Percentiles rank a stretch among this genome's conserved stretches.
Evolutionary conservation across 1,140 invertebrate genomes (phyloP).

Genomic region (Drosophila oshimai): DNA sequence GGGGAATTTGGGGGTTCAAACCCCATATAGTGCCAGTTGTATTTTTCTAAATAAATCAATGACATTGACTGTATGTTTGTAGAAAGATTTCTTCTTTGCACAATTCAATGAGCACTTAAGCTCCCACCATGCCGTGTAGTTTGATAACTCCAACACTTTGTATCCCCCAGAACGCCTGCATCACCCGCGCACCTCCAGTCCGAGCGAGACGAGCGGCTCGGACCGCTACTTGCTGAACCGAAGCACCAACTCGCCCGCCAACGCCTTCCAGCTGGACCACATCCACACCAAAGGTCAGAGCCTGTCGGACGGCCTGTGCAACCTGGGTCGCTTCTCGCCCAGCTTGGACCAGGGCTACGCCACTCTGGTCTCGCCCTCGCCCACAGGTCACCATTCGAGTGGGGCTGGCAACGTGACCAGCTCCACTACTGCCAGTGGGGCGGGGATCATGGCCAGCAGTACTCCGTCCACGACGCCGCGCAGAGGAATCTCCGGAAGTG

Average conservation of each 20-base stretch:
- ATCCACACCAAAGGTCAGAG: constrained; percentile 77
- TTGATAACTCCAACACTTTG: background rate
- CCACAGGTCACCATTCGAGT: constrained; percentile 73
- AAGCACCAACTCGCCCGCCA: constrained; percentile 72
- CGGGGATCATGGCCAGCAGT: constrained; percentile 58
- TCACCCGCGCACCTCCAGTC: constrained; percentile 74
- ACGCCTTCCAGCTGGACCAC: constrained; percentile 70
- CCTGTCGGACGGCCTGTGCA: constrained; percentile 78
- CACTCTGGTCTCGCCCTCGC: constrained; percentile 86
- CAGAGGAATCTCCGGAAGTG: constrained; percentile 31
- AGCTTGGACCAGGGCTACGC: constrained; percentile 90
- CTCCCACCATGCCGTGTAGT: too few species aligned
- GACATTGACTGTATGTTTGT: too few species aligned
- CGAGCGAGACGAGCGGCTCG: constrained; percentile 81
- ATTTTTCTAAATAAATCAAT: too few species aligned
- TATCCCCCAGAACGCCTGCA: constrained; percentile 49
- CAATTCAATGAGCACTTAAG: too few species aligned
- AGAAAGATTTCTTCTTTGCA: too few species aligned
- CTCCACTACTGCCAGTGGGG: constrained; percentile 52
- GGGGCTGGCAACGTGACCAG: constrained; percentile 46
- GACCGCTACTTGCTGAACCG: constrained; percentile 79
- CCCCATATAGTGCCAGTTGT: too few species aligned
- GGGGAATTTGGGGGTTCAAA: too few species aligned
- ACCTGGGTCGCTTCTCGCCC: constrained; percentile 83
- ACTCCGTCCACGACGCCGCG: constrained; percentile 67